Base-by-base conservation (phyloP, 2,888 invertebrate genomes). In the Caenorhabditis sp. region DNA sequence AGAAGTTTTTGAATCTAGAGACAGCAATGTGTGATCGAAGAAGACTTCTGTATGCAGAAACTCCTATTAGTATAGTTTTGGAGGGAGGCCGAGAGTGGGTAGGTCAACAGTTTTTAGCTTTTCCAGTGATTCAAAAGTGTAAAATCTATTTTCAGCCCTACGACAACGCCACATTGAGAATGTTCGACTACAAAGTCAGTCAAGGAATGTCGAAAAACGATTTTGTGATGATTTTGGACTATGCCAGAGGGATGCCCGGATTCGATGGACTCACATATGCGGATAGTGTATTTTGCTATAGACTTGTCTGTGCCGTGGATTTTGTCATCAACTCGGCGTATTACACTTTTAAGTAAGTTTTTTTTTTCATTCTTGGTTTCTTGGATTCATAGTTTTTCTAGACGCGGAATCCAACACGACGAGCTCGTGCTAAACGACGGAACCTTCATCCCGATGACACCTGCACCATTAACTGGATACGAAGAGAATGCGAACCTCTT, bases 401-500 rank as follows among this genome's bases (percentile, higher is more conserved):
- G 75, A 49, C 51, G 59, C 24, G 81, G 81, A 0, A 70, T 75
- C 26, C n/a, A 66, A 35, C 19, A 69, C 69, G 31, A 81, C 22
- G 61, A 69, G 24, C 82, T 85, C 10, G 76, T 85, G 0, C 63
- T 85, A 4, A 72, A 44, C 22, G 85, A 85, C 35, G 85, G 80
- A 0, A 68, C 75, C 14, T 85, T 70, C 31, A 28, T 85, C 14
- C 70, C 72, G 7, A 85, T 85, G 85, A 41, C 26, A 0, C 82
- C 82, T 0, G 49, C 66, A 1, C 85, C 85, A 8, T 41, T 85
- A 24, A 80, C 69, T 19, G 85, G 85, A 1, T 79, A 82, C 31
- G 85, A 85, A 54, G 82, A 80, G 31, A 80, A 82, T 14, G 85
- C 85, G 2, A 58, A 69, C 19, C 47, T 47, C 1, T 38, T 80